A percentile compares a stretch with the other conserved stretches of the same genome.
phyloP scores from a whole-genome alignment of 2,888 invertebrate genomes.

The Polietes domitor region DNA sequence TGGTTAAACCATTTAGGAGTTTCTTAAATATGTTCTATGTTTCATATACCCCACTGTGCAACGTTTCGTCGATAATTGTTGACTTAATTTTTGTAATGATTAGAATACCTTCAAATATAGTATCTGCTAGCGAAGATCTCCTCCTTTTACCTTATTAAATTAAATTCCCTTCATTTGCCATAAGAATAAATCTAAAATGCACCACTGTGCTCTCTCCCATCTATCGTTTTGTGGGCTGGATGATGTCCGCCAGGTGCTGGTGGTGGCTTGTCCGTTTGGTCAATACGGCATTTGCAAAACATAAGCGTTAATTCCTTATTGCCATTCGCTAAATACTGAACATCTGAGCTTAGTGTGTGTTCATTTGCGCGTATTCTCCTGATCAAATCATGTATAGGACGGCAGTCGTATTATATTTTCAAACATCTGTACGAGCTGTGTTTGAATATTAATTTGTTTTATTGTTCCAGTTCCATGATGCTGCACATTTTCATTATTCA shows the following conservation, averaged over 20 bases:
- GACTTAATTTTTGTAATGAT: no score
- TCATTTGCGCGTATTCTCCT: conserved; percentile 14
- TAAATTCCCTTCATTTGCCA: no score
- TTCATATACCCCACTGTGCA: no score
- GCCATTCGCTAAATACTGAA: neutral
- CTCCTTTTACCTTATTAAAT: no score
- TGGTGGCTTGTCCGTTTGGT: neutral
- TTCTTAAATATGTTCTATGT: no score
- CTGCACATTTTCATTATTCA: neutral
- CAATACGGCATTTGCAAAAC: conserved; percentile 13
- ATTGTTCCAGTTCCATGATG: conserved; percentile 10
- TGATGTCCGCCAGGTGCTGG: neutral
- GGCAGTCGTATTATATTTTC: neutral
- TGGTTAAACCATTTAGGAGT: no score
- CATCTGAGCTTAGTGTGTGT: conserved; percentile 25
- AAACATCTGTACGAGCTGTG: conserved; percentile 18
- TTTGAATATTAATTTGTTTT: conserved; percentile 24
- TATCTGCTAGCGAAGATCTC: no score
- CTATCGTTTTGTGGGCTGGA: neutral
- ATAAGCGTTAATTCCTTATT: conserved; percentile 52
- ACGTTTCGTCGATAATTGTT: no score
- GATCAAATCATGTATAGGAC: neutral
- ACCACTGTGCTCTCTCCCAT: neutral
- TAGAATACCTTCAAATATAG: no score
- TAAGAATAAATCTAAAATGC: no score